Evolutionary conservation across 2,113 vertebrate species (phyloP).

Genomic region (Sorex araneus): DNA sequence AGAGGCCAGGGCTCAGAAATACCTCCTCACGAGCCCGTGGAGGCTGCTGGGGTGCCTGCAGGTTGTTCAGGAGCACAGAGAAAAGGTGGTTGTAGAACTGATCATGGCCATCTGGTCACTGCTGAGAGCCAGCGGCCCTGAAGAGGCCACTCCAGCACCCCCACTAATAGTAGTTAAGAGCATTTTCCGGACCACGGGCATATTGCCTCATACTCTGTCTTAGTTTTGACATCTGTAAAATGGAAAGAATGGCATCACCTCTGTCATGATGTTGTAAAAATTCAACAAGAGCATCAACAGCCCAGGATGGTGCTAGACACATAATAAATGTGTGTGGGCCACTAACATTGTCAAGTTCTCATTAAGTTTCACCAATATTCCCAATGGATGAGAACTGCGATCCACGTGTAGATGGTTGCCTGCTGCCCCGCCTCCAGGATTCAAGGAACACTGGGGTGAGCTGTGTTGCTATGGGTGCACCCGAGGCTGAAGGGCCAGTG

Average conservation of each 20-base stretch:
- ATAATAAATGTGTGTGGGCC: neutral
- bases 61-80: neutral
- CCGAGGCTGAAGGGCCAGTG: neutral
- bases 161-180: no score
- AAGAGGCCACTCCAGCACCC: no score
- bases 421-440: neutral
- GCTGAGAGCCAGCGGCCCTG: neutral
- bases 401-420: neutral
- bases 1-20: neutral
- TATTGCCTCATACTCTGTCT: neutral
- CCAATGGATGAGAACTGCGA: neutral
- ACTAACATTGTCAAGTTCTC: accelerated
- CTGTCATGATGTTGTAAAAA: neutral
- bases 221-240: neutral
- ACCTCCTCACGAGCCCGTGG: neutral
- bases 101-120: no score
- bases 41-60: neutral
- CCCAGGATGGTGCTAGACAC: neutral
- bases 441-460: neutral
- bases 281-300: neutral
- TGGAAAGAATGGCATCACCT: neutral
- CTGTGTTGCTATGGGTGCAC: accelerated
- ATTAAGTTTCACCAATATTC: neutral
- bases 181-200: neutral
- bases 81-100: neutral